These are phyloP conservation scores for Lasaia peninsularis DNA, from an alignment of 1,140 invertebrate genomes.

Conservation along the genomic window DNA sequence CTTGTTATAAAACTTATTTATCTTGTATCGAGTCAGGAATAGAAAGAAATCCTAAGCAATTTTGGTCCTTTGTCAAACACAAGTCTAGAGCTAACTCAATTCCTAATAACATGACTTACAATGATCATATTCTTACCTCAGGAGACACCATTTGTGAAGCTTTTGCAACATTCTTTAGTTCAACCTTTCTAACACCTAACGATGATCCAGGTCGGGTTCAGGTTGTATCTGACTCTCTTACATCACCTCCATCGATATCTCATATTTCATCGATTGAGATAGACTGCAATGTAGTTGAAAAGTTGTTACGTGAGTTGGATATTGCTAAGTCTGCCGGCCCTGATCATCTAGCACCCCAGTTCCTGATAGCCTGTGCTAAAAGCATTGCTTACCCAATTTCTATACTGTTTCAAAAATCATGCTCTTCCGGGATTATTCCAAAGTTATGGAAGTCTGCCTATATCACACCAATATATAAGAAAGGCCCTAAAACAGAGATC, in stretches of 20 bases:
- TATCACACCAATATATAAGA: neutral
- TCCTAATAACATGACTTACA: neutral
- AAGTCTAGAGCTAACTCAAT: neutral
- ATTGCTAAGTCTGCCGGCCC: neutral
- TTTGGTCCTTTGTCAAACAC: neutral
- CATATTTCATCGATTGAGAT: neutral
- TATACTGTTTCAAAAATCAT: neutral
- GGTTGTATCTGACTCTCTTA: neutral
- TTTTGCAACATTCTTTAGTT: neutral
- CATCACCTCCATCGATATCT: neutral
- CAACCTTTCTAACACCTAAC: neutral
- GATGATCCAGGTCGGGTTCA: neutral
- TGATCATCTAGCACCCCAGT: neutral
- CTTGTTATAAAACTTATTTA: neutral
- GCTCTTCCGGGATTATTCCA: neutral
- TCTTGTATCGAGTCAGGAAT: neutral
- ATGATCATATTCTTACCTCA: neutral
- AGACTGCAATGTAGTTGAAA: neutral
- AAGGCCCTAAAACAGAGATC: neutral
- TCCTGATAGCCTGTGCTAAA: neutral
- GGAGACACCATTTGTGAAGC: neutral
- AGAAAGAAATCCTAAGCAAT: neutral
- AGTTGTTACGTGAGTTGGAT: neutral
- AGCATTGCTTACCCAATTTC: neutral
- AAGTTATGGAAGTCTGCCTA: neutral